Base-by-base conservation (phyloP, 2,888 invertebrate genomes). In the Andrena bucephala region DNA sequence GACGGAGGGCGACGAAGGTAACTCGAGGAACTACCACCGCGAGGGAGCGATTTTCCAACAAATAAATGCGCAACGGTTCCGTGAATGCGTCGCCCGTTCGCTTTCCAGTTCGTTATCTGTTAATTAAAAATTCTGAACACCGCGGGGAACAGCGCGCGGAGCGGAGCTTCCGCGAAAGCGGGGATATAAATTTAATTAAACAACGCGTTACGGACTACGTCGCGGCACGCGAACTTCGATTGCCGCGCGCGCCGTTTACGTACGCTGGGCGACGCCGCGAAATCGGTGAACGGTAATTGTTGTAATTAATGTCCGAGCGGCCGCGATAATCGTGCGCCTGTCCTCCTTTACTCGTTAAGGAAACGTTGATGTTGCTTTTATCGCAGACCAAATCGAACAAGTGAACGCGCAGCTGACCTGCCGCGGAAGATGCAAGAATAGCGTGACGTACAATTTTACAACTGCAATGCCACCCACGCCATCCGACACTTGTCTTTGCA, bases 401-500 rank as follows among this genome's bases (percentile, higher is more conserved):
- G 89, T 92, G 42, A 93, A 93, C 75, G 90, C 91, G 8, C 87
- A 89, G 72, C 93, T 92, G 81, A 92, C 87, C 59, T 94, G 94
- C 67, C 90, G 89, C 1, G 93, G 92, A 48, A 92, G 92, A 71
- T 94, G 94, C 78, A 86, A 83, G 63, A 85, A 89, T 82, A 74
- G 80, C 5, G 4, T 78, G 2, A 75, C 85, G 63, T 81, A 75
- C 31, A 83, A 77, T 48, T 77, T 84, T 48, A 77, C 87, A 13
- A 88, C 82, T 27, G 66, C 85, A 20, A 65, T 85, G 60, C 77
- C 72, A 27, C 76, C 85, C 13, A 78, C 66, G 52, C 82, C 74
- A 2, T 85, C 91, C 0, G 90, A 91, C 1, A 91, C 93, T 0
- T 97, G 97, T 88, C 95, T 95, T 60, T 97, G 97, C 85, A 94